Base-by-base conservation (phyloP, 64 coral and sea anemone species). In the Pocillopora verrucosa region DNA sequence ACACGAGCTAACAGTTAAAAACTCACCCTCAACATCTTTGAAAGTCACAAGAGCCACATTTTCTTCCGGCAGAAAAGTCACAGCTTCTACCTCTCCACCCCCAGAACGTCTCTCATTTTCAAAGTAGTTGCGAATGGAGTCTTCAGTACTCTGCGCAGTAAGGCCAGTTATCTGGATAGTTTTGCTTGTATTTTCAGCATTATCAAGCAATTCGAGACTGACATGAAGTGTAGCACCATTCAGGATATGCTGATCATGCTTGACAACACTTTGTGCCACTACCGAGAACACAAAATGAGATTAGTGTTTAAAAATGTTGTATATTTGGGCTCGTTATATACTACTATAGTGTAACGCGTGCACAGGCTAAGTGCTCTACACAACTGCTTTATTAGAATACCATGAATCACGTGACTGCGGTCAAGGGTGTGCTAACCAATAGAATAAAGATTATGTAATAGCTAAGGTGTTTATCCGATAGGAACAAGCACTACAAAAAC, bases 111-210 rank as follows among this genome's bases (percentile, higher is more conserved):
- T 30, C 30, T 35, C n/a, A 35, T 88, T 88, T 76, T 88, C 86
- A 77, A 88, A 88, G 86, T 76, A 88, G 34, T 88, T 88, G 15
- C 35, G 12, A 74, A 88, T 60, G 0, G 86, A 34, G 74, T 88
- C 86, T 77, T 88, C 22, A 37, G 86, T 88, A 10, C 58, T 88
- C 6, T 63, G 61, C 4, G 60, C 38, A 20, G 88, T n/a, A 59
- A 80, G 11, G 1, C 79, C 89, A 34, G 67, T 19, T 12, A 90
- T 69, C 38, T 59, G 34, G 22, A 90, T 82, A 13, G 80, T 82
- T 25, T 61, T 81, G 1, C 13, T 0, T 4, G 12, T 36, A 1
- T 57, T 5, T 20, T 78, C 20, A 16, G 19, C 20, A 11, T 22
- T 62, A 34, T 45, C 19, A 24, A 4, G 12, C 25, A 64, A 36